Evolutionary conservation across 2,888 invertebrate species (phyloP).

Genomic region (Micropterix aruncella): DNA sequence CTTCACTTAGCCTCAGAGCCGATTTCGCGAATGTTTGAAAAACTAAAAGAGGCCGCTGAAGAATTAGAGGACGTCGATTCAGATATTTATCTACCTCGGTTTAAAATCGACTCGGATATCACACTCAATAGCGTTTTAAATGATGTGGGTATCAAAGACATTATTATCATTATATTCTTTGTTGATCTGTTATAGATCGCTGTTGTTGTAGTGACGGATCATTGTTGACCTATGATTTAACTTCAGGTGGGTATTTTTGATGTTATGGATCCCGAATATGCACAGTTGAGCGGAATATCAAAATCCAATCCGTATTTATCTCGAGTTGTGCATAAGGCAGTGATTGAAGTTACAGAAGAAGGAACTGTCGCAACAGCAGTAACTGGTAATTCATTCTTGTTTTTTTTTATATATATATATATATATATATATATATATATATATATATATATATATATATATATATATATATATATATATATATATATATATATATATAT

Average conservation of each 20-base stretch:
- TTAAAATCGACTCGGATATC: constrained; percentile 45
- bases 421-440: no score
- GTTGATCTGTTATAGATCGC: neutral
- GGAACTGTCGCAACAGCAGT: constrained; percentile 57
- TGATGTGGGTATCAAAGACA: constrained; percentile 50
- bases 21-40: constrained; percentile 34
- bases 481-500: no score
- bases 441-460: no score
- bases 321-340: constrained; percentile 54
- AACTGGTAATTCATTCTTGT: constrained; percentile 23
- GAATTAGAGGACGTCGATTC: constrained; percentile 43
- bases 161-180: constrained; percentile 17
- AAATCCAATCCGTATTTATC: constrained; percentile 37
- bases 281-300: constrained; percentile 42
- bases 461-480: no score
- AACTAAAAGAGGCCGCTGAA: constrained; percentile 28
- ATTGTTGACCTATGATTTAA: no score
- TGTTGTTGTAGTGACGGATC: no score
- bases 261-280: constrained; percentile 35
- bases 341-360: constrained; percentile 60
- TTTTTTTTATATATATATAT: no score
- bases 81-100: constrained; percentile 48
- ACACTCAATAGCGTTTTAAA: constrained; percentile 40
- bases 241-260: neutral
- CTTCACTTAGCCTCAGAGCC: constrained; percentile 29